A percentile compares a stretch with the other conserved stretches of the same genome.
Conservation (phyloP, 53 echinoderm and acorn worm genomes). For the Patiria pectinifera region DNA sequence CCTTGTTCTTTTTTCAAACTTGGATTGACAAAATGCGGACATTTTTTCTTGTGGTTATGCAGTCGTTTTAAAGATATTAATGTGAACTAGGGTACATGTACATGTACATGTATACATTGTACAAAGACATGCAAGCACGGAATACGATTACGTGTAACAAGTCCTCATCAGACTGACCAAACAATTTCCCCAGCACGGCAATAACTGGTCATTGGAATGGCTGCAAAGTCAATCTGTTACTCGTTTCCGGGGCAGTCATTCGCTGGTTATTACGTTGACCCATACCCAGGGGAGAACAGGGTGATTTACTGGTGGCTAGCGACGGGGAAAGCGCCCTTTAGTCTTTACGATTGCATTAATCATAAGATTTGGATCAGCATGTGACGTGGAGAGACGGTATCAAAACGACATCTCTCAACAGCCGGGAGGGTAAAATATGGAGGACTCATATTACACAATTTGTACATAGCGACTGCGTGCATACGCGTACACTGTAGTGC, state of each 20-base stretch:
- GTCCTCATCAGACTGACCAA: not conserved
- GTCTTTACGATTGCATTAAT: not conserved
- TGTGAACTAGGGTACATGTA: slow-evolving; percentile 15
- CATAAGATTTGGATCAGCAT: not conserved
- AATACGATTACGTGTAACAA: not conserved
- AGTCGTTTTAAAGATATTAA: not conserved
- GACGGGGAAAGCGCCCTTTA: not conserved
- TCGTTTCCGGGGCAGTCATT: slow-evolving; percentile 17
- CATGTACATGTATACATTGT: not conserved
- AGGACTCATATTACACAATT: not conserved
- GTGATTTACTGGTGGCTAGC: not conserved
- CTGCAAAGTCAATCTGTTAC: slow-evolving; percentile 8
- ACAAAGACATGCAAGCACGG: not conserved
- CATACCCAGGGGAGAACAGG: not conserved
- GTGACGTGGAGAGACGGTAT: not conserved
- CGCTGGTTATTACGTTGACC: slow-evolving; percentile 7
- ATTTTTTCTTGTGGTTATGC: too few species aligned
- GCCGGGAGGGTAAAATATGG: not conserved
- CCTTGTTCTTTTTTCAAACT: too few species aligned
- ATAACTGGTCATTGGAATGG: slow-evolving; percentile 6
- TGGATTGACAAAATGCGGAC: too few species aligned
- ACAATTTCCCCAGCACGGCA: not conserved
- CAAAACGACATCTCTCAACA: not conserved
- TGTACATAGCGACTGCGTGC: not conserved
- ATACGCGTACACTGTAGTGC: not conserved